Evolutionary conservation across 1,140 invertebrate species (phyloP).

Genomic region (Pachypeltis micranthus): DNA sequence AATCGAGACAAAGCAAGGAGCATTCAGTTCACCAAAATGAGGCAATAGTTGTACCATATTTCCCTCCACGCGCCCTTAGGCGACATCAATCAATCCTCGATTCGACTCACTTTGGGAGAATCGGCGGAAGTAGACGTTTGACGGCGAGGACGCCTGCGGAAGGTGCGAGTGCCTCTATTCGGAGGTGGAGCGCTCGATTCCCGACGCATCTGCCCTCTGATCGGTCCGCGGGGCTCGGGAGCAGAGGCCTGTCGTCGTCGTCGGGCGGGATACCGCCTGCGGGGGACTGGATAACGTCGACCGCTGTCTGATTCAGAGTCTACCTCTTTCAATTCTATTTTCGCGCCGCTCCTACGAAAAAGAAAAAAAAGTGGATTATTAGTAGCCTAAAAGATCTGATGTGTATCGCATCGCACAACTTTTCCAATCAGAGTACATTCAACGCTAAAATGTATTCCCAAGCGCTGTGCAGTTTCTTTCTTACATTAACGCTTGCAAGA

Average conservation of each 20-base stretch:
- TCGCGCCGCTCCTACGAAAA: constrained; percentile 38
- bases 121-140: constrained; percentile 1
- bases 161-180: constrained; percentile 14
- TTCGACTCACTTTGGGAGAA: constrained; percentile 5
- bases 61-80: too few relatives aligned
- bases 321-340: constrained; percentile 45
- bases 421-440: too few relatives aligned
- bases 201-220: neutral
- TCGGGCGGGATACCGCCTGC: neutral
- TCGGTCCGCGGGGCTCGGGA: neutral
- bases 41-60: too few relatives aligned
- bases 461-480: too few relatives aligned
- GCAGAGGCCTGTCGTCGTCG: constrained; percentile 3
- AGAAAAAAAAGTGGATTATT: too few relatives aligned
- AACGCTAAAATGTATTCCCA: too few relatives aligned
- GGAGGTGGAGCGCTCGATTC: constrained; percentile 5
- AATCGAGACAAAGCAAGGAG: too few relatives aligned
- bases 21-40: too few relatives aligned
- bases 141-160: constrained; percentile 3
- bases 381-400: too few relatives aligned
- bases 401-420: too few relatives aligned
- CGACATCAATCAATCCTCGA: too few relatives aligned
- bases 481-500: too few relatives aligned
- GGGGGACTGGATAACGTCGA: constrained; percentile 17
- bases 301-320: constrained; percentile 44